Percentiles rank a stretch among this genome's conserved stretches.
Evolutionary conservation across 2,888 invertebrate genomes (phyloP).

Genomic region (Lithophane semibrunnea): DNA sequence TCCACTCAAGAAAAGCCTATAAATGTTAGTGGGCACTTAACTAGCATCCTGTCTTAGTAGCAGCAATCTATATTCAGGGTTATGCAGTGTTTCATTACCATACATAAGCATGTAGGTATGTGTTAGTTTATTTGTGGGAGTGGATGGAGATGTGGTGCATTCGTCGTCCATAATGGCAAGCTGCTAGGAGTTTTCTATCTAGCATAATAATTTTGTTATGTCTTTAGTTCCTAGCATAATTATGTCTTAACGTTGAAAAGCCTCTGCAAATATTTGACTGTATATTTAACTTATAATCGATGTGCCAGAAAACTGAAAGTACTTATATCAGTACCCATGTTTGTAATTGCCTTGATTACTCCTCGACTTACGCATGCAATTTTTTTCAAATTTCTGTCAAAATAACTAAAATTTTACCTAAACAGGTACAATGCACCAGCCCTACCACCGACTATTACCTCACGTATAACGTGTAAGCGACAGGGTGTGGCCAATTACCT

Average conservation of each 20-base stretch:
- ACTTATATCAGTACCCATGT: too few species aligned
- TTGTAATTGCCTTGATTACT: too few species aligned
- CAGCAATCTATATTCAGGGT: slow-evolving; percentile 69
- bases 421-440: background rate
- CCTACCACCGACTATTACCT: background rate
- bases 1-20: slow-evolving; percentile 60
- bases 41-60: slow-evolving; percentile 62
- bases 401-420: background rate
- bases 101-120: slow-evolving; percentile 55
- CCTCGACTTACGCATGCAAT: too few species aligned
- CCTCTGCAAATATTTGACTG: too few species aligned
- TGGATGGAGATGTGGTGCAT: background rate
- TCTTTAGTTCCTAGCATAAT: too few species aligned
- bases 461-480: slow-evolving; percentile 59
- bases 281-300: too few species aligned
- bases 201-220: too few species aligned
- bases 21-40: slow-evolving; percentile 67
- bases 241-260: too few species aligned
- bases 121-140: background rate
- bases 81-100: slow-evolving; percentile 67
- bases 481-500: slow-evolving; percentile 75
- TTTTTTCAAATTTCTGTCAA: background rate
- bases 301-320: too few species aligned
- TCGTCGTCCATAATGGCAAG: background rate
- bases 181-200: background rate